Conservation (phyloP, 2,113 vertebrate species). For the Hemicordylus capensis region DNA sequence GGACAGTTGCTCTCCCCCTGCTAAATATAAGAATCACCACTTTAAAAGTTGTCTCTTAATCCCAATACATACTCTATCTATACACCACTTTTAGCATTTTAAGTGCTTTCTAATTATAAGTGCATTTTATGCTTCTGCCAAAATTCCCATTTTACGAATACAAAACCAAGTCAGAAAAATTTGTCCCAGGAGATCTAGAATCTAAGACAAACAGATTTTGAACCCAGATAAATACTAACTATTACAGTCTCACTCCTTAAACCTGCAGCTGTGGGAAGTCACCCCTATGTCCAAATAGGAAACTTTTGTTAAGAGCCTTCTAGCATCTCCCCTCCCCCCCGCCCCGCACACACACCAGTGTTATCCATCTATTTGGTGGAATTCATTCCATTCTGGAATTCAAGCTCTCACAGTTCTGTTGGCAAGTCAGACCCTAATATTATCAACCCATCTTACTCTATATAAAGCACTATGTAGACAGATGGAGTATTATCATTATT, state of each 20-base stretch:
- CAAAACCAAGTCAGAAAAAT: neutral
- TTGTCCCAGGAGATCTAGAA: neutral
- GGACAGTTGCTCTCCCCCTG: too few relatives aligned
- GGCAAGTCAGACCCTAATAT: neutral
- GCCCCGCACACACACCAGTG: too few relatives aligned
- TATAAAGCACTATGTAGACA: too few relatives aligned
- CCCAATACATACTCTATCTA: neutral
- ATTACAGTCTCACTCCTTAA: neutral
- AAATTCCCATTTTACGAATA: too few relatives aligned
- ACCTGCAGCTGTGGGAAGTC: neutral
- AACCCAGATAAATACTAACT: neutral
- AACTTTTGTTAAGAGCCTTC: neutral
- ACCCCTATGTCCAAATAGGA: neutral
- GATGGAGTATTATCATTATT: too few relatives aligned
- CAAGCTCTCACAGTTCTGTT: neutral
- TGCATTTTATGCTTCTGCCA: too few relatives aligned
- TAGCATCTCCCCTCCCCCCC: neutral
- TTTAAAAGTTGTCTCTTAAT: too few relatives aligned
- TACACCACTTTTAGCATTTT: neutral
- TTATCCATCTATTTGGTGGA: neutral
- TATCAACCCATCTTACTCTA: neutral
- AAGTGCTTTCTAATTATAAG: too few relatives aligned
- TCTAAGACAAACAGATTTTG: neutral
- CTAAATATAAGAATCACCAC: too few relatives aligned
- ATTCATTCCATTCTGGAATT: neutral